Evolutionary conservation across 2,113 vertebrate genomes (phyloP).

Genomic region (Struthio camelus): DNA sequence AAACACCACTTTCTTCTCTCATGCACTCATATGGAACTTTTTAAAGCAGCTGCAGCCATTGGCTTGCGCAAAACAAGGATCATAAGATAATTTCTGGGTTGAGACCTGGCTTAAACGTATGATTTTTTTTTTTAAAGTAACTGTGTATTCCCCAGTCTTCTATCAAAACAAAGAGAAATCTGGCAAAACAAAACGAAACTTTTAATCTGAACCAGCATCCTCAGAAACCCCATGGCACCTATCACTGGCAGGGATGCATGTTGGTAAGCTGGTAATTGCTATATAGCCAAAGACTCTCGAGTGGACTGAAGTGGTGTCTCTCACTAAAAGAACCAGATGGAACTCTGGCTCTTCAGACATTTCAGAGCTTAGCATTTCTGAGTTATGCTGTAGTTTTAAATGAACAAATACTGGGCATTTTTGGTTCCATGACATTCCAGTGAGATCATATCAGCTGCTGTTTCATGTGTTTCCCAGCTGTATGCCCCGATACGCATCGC

Average conservation of each 20-base stretch:
- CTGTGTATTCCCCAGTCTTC: rapidly evolving
- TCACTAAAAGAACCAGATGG: rapidly evolving
- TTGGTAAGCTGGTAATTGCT: too few species aligned
- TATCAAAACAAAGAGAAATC: background rate
- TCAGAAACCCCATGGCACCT: rapidly evolving
- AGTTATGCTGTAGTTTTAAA: rapidly evolving
- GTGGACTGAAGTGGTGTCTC: rapidly evolving
- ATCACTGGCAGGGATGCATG: rapidly evolving
- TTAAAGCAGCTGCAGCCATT: background rate
- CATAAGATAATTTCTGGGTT: rapidly evolving
- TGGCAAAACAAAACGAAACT: background rate
- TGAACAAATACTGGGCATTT: rapidly evolving
- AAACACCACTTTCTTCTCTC: background rate
- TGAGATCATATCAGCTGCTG: rapidly evolving
- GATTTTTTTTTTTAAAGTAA: background rate
- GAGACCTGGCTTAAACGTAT: background rate
- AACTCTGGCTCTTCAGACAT: rapidly evolving
- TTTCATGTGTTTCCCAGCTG: rapidly evolving
- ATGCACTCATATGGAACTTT: rapidly evolving
- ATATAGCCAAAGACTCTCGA: rapidly evolving
- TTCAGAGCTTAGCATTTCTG: rapidly evolving
- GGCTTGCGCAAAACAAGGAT: background rate
- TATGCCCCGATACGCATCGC: rapidly evolving
- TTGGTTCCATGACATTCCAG: rapidly evolving
- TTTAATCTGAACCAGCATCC: background rate